A percentile compares a stretch with the other conserved stretches of the same genome.
These are phyloP conservation scores for Leptinotarsa tumamoca DNA, from an alignment of 2,888 invertebrate species.

Conservation along the genomic window DNA sequence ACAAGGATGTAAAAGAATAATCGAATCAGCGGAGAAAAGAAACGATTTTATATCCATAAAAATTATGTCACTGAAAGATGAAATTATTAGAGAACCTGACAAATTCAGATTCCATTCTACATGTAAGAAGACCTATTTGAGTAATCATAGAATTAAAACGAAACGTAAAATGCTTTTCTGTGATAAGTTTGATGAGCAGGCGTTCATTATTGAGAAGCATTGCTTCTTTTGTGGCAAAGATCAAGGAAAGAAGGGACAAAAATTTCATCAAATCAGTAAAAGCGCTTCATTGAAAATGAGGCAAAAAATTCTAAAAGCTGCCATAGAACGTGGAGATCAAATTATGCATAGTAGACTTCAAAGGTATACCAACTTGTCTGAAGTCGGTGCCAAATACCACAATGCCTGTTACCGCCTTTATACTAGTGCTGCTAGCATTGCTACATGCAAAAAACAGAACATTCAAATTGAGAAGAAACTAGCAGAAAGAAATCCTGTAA, in stretches of 20 bases:
- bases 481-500: conserved; percentile 7
- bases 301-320: conserved; percentile 6
- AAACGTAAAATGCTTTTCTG: background rate
- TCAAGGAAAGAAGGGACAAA: background rate
- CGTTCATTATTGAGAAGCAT: background rate
- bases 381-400: conserved; percentile 1
- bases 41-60: conserved; percentile 7
- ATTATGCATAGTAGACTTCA: conserved; percentile 6
- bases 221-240: conserved; percentile 17
- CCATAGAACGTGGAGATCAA: conserved; percentile 11
- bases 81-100: background rate
- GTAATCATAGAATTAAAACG: conserved; percentile 2
- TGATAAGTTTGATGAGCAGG: background rate
- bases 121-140: conserved; percentile 8
- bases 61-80: conserved; percentile 15
- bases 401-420: background rate
- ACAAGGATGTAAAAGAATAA: conserved; percentile 4
- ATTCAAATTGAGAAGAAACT: background rate
- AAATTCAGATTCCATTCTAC: conserved; percentile 14
- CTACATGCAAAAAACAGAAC: conserved; percentile 1
- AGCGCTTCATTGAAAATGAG: background rate
- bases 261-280: conserved; percentile 5
- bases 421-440: conserved; percentile 1
- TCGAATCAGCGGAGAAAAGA: conserved; percentile 1
- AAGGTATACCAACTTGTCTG: conserved; percentile 1